Evolutionary conservation across 2,797 vertebrate species (phyloP).

Genomic region (Oryzias sinensis): DNA sequence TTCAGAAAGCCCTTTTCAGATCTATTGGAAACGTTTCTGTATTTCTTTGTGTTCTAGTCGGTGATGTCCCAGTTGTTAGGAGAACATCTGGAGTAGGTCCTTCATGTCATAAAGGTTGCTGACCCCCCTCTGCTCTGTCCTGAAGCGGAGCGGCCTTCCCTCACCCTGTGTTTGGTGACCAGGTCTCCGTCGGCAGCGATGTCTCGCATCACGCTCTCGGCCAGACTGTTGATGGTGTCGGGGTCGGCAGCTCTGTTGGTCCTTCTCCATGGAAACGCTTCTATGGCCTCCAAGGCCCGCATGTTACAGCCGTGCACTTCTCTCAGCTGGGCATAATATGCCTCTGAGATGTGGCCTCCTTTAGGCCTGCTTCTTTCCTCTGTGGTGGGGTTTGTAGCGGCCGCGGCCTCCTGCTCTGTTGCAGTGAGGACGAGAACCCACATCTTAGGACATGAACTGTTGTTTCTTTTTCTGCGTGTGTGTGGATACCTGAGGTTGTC

Average conservation of each 20-base stretch:
- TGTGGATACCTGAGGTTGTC: constrained; percentile 45
- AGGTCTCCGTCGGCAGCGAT: constrained; percentile 74
- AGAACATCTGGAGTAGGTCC: no score
- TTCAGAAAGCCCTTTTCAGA: no score
- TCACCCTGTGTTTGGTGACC: constrained; percentile 75
- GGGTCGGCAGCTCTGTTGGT: constrained; percentile 29
- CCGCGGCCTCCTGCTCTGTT: constrained; percentile 15
- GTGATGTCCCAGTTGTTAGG: no score
- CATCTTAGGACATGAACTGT: neutral
- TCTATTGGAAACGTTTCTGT: no score
- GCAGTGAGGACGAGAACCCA: constrained; percentile 19
- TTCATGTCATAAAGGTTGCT: no score
- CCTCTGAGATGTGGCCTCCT: constrained; percentile 47
- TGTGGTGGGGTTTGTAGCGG: constrained; percentile 43
- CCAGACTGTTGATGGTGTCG: constrained; percentile 61
- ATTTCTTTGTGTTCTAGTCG: no score
- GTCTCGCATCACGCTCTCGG: constrained; percentile 67
- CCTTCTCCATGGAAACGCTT: constrained; percentile 4
- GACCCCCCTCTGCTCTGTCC: no score
- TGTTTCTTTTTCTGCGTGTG: neutral
- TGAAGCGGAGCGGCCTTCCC: neutral
- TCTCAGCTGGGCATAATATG: constrained; percentile 68
- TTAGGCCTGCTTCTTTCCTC: constrained; percentile 44
- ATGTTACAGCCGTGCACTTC: constrained; percentile 69
- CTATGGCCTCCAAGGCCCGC: constrained; percentile 62